phyloP scores from a whole-genome alignment of 2,113 vertebrate genomes.

The Dicentrarchus labrax region DNA sequence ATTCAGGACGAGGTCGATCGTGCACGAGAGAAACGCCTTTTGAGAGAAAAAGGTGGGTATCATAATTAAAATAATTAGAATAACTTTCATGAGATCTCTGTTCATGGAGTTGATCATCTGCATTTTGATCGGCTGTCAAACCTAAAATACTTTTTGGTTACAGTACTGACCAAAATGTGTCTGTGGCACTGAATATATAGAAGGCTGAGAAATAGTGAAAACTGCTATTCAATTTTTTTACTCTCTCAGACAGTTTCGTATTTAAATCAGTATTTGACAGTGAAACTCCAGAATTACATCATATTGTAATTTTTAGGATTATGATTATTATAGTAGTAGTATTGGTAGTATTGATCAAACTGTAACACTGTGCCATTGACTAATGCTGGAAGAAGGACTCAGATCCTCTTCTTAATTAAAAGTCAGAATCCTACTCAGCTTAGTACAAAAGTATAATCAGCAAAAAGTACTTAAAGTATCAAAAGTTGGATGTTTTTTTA shows the following conservation, averaged over 20 bases:
- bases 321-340: too few species aligned
- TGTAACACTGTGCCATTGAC: too few species aligned
- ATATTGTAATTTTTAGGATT: too few species aligned
- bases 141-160: neutral
- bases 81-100: neutral
- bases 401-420: neutral
- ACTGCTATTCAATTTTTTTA: neutral
- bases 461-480: too few species aligned
- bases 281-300: neutral
- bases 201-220: neutral
- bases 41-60: conserved; percentile 86
- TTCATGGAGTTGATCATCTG: neutral
- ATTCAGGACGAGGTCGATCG: conserved; percentile 92
- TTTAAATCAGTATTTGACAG: neutral
- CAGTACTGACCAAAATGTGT: too few species aligned
- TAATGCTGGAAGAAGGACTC: neutral
- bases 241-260: too few species aligned
- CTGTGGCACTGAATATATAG: too few species aligned
- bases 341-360: too few species aligned
- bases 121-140: neutral
- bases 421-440: too few species aligned
- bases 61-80: too few species aligned
- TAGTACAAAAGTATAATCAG: too few species aligned
- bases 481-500: too few species aligned
- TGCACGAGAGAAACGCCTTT: conserved; percentile 89